A percentile compares a stretch with the other conserved stretches of the same genome.
phyloP scores from a whole-genome alignment of 1,140 invertebrate species.

The Meteorus sp. region DNA sequence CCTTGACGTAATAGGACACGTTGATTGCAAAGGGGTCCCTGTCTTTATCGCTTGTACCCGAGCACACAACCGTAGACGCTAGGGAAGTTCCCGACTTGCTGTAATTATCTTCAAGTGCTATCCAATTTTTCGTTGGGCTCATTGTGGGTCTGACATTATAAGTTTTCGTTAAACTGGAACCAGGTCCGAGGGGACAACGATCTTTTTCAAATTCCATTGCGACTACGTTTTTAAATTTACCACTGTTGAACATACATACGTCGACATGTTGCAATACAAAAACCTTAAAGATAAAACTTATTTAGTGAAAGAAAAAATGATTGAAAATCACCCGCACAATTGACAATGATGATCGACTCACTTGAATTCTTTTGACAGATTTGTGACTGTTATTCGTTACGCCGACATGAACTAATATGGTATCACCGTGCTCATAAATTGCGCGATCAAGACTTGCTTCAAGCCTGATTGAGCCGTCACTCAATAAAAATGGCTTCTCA shows the following conservation, averaged over 20 bases:
- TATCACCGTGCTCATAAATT: slow-evolving; percentile 90
- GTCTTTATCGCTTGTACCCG: slow-evolving; percentile 65
- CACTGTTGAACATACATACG: slow-evolving; percentile 98
- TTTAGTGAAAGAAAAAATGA: no score
- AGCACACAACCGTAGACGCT: slow-evolving; percentile 70
- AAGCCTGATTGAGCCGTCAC: slow-evolving; percentile 72
- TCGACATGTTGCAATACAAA: slow-evolving; percentile 95
- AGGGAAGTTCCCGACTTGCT: slow-evolving; percentile 69
- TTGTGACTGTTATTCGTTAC: slow-evolving; percentile 94
- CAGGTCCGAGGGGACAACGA: slow-evolving; percentile 68
- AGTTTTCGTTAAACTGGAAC: slow-evolving; percentile 64
- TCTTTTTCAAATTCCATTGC: slow-evolving; percentile 78
- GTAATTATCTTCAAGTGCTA: slow-evolving; percentile 77
- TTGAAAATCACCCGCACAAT: no score
- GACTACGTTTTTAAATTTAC: slow-evolving; percentile 98
- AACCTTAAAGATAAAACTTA: slow-evolving; percentile 61
- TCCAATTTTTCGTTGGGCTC: slow-evolving; percentile 80
- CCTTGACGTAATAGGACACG: slow-evolving; percentile 87
- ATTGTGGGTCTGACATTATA: slow-evolving; percentile 72
- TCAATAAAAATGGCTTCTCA: slow-evolving; percentile 66
- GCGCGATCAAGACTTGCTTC: slow-evolving; percentile 92
- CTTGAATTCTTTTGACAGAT: slow-evolving; percentile 90
- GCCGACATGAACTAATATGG: slow-evolving; percentile 83
- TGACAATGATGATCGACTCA: slow-evolving; percentile 43
- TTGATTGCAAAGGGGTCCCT: slow-evolving; percentile 87